phyloP scores from a whole-genome alignment of 2,888 invertebrate genomes.

The Spodoptera exigua region DNA sequence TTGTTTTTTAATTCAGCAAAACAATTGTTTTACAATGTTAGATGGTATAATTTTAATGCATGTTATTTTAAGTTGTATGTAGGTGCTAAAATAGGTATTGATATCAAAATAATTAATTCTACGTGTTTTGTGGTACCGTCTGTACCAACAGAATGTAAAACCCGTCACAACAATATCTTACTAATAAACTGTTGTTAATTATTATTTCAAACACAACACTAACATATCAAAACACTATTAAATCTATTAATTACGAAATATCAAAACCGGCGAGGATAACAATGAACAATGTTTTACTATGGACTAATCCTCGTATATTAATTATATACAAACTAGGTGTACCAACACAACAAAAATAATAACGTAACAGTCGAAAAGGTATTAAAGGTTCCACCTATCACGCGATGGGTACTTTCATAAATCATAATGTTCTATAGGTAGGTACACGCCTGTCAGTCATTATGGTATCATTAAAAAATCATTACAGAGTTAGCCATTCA shows the following conservation, averaged over 20 bases:
- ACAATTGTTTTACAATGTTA: too few species aligned
- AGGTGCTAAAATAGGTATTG: too few species aligned
- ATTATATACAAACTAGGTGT: conserved; percentile 49
- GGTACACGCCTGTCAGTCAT: conserved; percentile 79
- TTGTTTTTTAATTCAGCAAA: too few species aligned
- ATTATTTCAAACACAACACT: conserved; percentile 30
- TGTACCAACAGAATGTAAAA: background rate
- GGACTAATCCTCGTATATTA: conserved; percentile 37
- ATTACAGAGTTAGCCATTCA: conserved; percentile 71
- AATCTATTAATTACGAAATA: conserved; percentile 39
- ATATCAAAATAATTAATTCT: too few species aligned
- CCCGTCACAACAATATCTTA: conserved; percentile 22
- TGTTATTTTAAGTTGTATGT: too few species aligned
- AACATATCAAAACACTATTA: conserved; percentile 31
- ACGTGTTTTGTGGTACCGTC: too few species aligned
- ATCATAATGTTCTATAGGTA: conserved; percentile 71
- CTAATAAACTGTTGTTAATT: conserved; percentile 16
- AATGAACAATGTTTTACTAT: conserved; percentile 29
- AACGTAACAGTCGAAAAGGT: conserved; percentile 51
- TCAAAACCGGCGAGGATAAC: conserved; percentile 35
- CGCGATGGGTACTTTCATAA: conserved; percentile 79
- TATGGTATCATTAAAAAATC: conserved; percentile 86
- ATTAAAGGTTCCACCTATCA: conserved; percentile 70
- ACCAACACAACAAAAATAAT: conserved; percentile 54
- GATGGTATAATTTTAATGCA: too few species aligned